Evolutionary conservation across 1,140 invertebrate genomes (phyloP).

Genomic region (Pygmarrhopalites habei): DNA sequence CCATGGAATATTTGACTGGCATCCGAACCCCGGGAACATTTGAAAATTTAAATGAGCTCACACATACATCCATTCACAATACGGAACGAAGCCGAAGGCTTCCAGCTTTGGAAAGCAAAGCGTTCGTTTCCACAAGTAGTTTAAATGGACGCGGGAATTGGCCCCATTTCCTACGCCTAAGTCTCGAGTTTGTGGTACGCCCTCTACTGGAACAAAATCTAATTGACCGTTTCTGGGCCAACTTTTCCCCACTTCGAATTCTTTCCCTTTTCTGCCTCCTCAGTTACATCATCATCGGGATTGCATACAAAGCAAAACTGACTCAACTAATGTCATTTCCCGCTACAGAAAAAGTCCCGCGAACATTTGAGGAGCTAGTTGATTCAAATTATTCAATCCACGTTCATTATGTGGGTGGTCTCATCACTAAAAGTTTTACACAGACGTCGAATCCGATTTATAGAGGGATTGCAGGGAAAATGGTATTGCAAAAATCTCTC

Average conservation of each 20-base stretch:
- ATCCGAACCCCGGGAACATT: too few relatives aligned
- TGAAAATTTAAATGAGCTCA: too few relatives aligned
- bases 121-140: too few relatives aligned
- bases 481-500: background rate
- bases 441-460: background rate
- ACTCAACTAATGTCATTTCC: slow-evolving; percentile 1
- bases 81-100: too few relatives aligned
- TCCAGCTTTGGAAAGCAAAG: too few relatives aligned
- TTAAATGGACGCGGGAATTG: too few relatives aligned
- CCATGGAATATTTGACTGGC: too few relatives aligned
- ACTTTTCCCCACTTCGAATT: background rate
- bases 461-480: background rate
- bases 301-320: slow-evolving; percentile 9
- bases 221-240: background rate
- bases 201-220: slow-evolving; percentile 7
- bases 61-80: too few relatives aligned
- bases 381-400: slow-evolving; percentile 2
- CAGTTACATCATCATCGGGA: background rate
- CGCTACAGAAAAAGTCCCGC: background rate
- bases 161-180: too few relatives aligned
- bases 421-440: background rate
- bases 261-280: background rate
- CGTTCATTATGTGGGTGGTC: slow-evolving; percentile 6
- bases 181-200: background rate
- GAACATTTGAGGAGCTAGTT: slow-evolving; percentile 1